These are phyloP conservation scores for Buceros bicornis DNA, from an alignment of 2,797 vertebrate genomes.

Conservation along the genomic window DNA sequence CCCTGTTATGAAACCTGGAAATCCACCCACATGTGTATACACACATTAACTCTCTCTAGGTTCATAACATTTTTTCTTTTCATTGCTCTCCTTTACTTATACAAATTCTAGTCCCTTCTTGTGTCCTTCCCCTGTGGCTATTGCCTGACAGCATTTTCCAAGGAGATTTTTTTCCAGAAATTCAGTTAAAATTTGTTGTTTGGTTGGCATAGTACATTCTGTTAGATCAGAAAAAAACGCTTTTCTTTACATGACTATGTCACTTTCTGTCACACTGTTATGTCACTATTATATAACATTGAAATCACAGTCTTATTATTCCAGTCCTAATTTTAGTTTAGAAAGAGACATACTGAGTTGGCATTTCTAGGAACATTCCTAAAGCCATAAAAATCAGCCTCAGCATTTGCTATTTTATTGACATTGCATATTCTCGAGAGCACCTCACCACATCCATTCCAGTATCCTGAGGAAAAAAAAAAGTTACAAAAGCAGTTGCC, in stretches of 20 bases:
- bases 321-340: conserved; percentile 24
- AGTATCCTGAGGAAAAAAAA: too few species aligned
- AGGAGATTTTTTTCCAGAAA: background rate
- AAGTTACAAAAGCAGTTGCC: background rate
- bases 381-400: background rate
- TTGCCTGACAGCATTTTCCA: background rate
- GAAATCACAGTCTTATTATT: background rate
- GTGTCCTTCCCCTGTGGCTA: background rate
- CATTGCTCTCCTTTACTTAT: background rate
- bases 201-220: background rate
- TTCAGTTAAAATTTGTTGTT: background rate
- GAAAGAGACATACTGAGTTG: background rate
- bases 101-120: background rate
- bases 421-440: background rate
- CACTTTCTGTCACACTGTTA: conserved; percentile 5
- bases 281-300: conserved; percentile 12
- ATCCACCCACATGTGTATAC: background rate
- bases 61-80: background rate
- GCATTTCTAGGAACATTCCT: background rate
- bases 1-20: background rate
- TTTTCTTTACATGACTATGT: background rate
- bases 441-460: background rate
- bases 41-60: background rate
- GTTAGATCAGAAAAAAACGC: background rate
- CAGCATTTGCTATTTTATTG: background rate